phyloP scores from a whole-genome alignment of 1,140 invertebrate species.

The Trichomalopsis sarcophagae region DNA sequence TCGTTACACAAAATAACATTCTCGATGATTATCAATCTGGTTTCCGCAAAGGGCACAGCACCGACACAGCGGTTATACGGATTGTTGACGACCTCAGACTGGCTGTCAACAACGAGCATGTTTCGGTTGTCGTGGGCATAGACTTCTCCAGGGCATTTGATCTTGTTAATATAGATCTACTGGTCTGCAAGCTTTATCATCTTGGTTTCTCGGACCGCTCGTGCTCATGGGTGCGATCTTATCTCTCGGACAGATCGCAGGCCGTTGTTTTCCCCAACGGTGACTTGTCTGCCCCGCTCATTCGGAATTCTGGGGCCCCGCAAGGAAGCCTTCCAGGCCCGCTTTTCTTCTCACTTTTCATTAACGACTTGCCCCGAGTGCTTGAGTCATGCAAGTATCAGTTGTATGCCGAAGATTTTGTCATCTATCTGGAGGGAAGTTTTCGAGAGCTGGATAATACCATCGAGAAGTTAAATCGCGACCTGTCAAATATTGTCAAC shows the following conservation, averaged over 20 bases:
- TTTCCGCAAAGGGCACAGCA: not conserved
- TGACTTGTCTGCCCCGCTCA: too few relatives aligned
- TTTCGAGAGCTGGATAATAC: not conserved
- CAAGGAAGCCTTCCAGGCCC: not conserved
- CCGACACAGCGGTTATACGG: not conserved
- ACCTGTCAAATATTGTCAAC: not conserved
- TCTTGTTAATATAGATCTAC: not conserved
- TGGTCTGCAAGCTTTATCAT: not conserved
- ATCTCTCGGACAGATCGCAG: not conserved
- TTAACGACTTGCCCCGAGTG: not conserved
- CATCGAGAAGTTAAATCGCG: not conserved
- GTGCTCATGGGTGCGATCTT: not conserved
- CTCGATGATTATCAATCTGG: not conserved
- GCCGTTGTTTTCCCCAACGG: not conserved
- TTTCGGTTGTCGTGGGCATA: not conserved
- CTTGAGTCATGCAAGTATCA: not conserved
- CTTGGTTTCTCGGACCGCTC: not conserved
- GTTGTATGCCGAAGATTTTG: not conserved
- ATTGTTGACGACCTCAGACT: not conserved
- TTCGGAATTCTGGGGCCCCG: not conserved
- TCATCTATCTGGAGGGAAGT: not conserved
- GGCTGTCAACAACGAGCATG: not conserved
- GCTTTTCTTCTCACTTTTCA: not conserved
- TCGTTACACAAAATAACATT: not conserved
- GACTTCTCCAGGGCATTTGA: not conserved